These are phyloP conservation scores for Thamnophis sirtalis DNA, from an alignment of 2,113 vertebrate genomes.

Conservation along the genomic window DNA sequence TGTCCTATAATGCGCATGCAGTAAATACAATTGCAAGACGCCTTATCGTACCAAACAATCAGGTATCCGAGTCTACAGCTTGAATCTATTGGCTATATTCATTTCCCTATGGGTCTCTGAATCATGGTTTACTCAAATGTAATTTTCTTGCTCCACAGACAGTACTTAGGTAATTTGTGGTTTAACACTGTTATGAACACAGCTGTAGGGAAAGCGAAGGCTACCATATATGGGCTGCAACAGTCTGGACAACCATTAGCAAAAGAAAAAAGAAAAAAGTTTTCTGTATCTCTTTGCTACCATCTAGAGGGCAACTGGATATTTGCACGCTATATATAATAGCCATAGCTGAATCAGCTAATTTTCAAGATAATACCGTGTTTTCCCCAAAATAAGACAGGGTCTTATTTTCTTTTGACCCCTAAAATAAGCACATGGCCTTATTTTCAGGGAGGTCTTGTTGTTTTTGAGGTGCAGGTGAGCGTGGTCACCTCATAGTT, in stretches of 20 bases:
- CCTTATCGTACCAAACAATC: background rate
- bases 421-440: too few species aligned
- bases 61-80: background rate
- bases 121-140: background rate
- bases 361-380: background rate
- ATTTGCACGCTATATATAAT: background rate
- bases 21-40: background rate
- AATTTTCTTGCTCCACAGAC: background rate
- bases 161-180: background rate
- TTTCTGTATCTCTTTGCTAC: background rate
- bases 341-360: background rate
- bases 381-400: too few species aligned
- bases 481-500: too few species aligned
- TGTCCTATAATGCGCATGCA: background rate
- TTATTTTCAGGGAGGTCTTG: too few species aligned
- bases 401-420: too few species aligned
- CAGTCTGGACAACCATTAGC: background rate
- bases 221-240: background rate
- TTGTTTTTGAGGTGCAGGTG: too few species aligned
- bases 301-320: background rate
- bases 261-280: background rate
- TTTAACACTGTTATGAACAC: background rate
- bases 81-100: background rate
- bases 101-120: background rate
- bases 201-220: background rate